Percentiles rank a stretch among this genome's conserved stretches.
phyloP scores from a whole-genome alignment of 1,140 invertebrate genomes.

The Atta texana region DNA sequence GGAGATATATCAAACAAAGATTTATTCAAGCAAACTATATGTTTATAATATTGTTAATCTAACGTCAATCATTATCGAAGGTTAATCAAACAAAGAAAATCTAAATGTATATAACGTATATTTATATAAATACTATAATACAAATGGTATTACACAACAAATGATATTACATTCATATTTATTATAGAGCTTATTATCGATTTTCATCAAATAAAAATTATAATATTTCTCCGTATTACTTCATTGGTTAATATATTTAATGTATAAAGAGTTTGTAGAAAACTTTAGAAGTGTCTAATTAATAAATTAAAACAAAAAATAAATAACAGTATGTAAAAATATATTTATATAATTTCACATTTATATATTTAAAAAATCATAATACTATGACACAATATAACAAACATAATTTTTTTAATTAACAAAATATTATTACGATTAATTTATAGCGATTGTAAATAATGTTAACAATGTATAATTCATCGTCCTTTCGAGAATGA shows the following conservation, averaged over 20 bases:
- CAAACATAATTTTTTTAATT: background rate
- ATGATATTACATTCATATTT: slow-evolving; percentile 1
- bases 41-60: background rate
- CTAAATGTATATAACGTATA: background rate
- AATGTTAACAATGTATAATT: background rate
- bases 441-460: background rate
- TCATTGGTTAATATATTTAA: background rate
- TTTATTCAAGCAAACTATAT: background rate
- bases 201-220: background rate
- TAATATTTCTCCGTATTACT: background rate
- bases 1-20: background rate
- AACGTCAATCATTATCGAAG: background rate
- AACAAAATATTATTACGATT: background rate
- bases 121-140: background rate
- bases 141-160: background rate
- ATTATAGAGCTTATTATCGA: background rate
- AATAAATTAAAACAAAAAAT: background rate
- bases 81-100: background rate
- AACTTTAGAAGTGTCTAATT: background rate
- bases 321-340: background rate
- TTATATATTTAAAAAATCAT: background rate
- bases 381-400: background rate
- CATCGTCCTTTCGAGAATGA: background rate
- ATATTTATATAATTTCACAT: too few species aligned
- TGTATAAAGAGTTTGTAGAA: background rate